Evolutionary conservation across 2,113 vertebrate species (phyloP), one percentile per base, ranked within the genome.

Genomic region (Nesogale talazaci): DNA sequence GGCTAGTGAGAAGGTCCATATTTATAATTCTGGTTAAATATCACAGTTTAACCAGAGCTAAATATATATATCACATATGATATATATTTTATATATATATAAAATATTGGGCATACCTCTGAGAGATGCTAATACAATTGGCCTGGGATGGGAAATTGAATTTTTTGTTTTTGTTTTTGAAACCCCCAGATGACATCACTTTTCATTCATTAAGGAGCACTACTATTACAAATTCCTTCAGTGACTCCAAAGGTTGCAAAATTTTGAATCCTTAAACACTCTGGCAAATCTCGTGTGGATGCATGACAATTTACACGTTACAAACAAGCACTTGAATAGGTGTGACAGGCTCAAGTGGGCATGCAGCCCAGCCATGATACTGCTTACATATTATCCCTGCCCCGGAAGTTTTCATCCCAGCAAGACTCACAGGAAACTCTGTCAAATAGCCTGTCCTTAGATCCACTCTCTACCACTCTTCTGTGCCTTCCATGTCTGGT

Each of bases 21-120:
- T 34, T 69, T 34, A 72, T 8, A 38, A 72, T 14, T 36, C 59
- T 56, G 10, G 7, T 85, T 76, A 88, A 92, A 89, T 34, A 77
- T 86, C 72, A 72, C 91, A 88, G n/a, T n/a, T n/a, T n/a, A n/a
- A n/a, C n/a, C n/a, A n/a, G 20, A 88, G 38, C 46, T 83, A 56
- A 46, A 46, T 46, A 46, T 46, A 46, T 46, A 46, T 46, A 46
- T 46, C 10, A 46, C 10, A 46, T 46, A 46, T 46, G 10, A 46
- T 46, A 46, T 46, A 46, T 46, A 46, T 46, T 46, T 46, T 46
- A 46, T 46, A 46, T 46, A 46, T 46, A n/a, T 46, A 46, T 46
- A 10, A 6, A 46, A 5, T 83, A 0, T 36, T 59, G 14, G 83
- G 59, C 15, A 16, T 88, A 42, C 52, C n/a, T 70, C 11, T 22